Conservation (phyloP, 1,140 invertebrate genomes). For the Drosophila equinoxialis region DNA sequence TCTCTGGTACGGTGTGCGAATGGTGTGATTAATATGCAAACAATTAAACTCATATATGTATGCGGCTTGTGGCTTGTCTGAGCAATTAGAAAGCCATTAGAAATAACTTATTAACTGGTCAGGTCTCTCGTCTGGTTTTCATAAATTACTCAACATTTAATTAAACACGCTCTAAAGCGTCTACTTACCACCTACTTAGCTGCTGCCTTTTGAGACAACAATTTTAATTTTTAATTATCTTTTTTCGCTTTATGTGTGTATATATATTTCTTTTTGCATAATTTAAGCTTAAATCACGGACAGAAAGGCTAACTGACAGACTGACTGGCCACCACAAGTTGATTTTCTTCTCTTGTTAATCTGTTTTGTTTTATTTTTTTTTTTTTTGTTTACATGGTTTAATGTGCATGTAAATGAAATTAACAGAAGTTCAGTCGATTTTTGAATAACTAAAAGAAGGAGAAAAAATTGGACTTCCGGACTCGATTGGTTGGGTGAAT, state of each 20-base stretch:
- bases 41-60: slow-evolving; percentile 74
- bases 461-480: not conserved
- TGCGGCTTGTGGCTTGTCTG: slow-evolving; percentile 55
- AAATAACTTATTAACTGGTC: slow-evolving; percentile 68
- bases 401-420: slow-evolving; percentile 58
- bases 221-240: slow-evolving; percentile 32
- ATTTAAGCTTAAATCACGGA: slow-evolving; percentile 74
- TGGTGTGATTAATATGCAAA: slow-evolving; percentile 70
- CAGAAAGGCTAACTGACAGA: slow-evolving; percentile 42
- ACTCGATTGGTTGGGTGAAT: not conserved
- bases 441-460: slow-evolving; percentile 30
- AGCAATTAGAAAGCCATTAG: slow-evolving; percentile 80
- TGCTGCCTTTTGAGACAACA: slow-evolving; percentile 72
- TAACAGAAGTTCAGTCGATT: slow-evolving; percentile 18
- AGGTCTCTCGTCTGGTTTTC: slow-evolving; percentile 44
- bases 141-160: slow-evolving; percentile 82
- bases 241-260: not conserved
- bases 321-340: slow-evolving; percentile 43
- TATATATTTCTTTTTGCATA: slow-evolving; percentile 53
- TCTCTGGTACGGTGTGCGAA: slow-evolving; percentile 10
- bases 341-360: slow-evolving; percentile 51
- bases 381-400: slow-evolving; percentile 30
- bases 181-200: slow-evolving; percentile 81
- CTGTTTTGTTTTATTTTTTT: not conserved
- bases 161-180: slow-evolving; percentile 80